Base-by-base conservation (phyloP, 2,113 vertebrate genomes). In the Aix galericulata region DNA sequence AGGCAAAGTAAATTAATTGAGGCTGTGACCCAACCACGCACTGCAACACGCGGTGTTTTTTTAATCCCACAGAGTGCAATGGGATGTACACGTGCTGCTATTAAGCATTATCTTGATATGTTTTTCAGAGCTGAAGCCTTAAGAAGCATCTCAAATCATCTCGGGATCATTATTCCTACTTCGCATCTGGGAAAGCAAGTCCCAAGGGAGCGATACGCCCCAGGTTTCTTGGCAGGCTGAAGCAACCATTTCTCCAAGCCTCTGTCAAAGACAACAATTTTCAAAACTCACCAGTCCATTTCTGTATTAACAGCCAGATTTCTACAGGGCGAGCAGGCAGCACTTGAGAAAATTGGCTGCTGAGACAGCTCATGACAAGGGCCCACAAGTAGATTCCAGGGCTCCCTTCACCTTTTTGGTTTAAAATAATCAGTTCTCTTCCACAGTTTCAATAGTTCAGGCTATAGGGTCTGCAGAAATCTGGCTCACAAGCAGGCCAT, bases 71-170 rank as follows among this genome's bases (percentile, higher is more conserved):
- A 55, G 80, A 89, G 36, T 87, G 83, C 87, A 91, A 58, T 29
- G 58, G 62, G 66, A 82, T 62, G 77, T 53, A 78, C 38, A n/a
- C 4, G 0, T 71, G 29, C 34, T 56, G 74, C 73, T 72, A n/a
- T 25, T 55, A 73, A 74, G 67, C 44, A 94, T 56, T 82, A 86
- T 15, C 66, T 79, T 80, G 59, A 76, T 27, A 55, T 3, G 58
- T n/a, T 91, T 91, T 77, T 87, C 81, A 69, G 52, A n/a, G 34
- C 79, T 74, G 25, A 59, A 79, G 48, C 31, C 80, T 87, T 89
- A 88, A 75, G 46, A 74, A 92, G 56, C 73, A 44, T 82, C 80
- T 95, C 56, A 88, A 36, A 86, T 86, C 83, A 84, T 71, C 69
- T 88, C 66, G 71, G 88, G 73, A 86, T 78, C 56, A 66, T 88